Conservation (phyloP, 2,888 invertebrate genomes). For the Drosophila neutralis region DNA sequence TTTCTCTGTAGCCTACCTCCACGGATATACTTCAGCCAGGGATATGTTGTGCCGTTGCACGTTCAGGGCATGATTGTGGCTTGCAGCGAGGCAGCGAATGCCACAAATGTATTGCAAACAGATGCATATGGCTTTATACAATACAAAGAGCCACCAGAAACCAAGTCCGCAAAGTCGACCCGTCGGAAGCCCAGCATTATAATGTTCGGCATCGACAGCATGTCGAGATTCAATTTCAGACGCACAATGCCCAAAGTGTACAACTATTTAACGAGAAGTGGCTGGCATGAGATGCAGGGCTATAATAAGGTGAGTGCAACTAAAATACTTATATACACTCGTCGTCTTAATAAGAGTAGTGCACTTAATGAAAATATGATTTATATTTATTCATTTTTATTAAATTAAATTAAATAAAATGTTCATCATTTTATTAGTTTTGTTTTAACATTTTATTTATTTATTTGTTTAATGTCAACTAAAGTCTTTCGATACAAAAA, state of each 20-base stretch:
- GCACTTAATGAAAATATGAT: neutral
- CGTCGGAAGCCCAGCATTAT: constrained; percentile 83
- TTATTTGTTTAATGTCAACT: too few relatives aligned
- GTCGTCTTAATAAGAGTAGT: neutral
- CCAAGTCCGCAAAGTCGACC: neutral
- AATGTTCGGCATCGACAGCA: constrained; percentile 92
- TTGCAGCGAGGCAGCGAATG: constrained; percentile 51
- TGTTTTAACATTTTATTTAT: neutral
- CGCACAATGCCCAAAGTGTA: constrained; percentile 90
- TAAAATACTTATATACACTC: neutral
- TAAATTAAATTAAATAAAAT: neutral
- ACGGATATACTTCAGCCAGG: constrained; percentile 56
- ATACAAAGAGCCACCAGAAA: constrained; percentile 5
- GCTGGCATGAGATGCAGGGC: constrained; percentile 90
- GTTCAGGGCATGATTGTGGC: constrained; percentile 58
- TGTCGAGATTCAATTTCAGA: constrained; percentile 91
- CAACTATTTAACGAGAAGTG: constrained; percentile 86
- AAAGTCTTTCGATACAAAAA: too few relatives aligned
- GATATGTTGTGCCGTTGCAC: constrained; percentile 59
- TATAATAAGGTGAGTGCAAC: constrained; percentile 87
- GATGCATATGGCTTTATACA: constrained; percentile 59
- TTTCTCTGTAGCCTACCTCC: constrained; percentile 27
- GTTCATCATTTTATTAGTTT: neutral
- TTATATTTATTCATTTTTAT: neutral
- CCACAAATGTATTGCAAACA: constrained; percentile 51